A percentile compares a stretch with the other conserved stretches of the same genome.
phyloP scores from a whole-genome alignment of 2,797 vertebrate species.

The Sebastes jordani region DNA sequence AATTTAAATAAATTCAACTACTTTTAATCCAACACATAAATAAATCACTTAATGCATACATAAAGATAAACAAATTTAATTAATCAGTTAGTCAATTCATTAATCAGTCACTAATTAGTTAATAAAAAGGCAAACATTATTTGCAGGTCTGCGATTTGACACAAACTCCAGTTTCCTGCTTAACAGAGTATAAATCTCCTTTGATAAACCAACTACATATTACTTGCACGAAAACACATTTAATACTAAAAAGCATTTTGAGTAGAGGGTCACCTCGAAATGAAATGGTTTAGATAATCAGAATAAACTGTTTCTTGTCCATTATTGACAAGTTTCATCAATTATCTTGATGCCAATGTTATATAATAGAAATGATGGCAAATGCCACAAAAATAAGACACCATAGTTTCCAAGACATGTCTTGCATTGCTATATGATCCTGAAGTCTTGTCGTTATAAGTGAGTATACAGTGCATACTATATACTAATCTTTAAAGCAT shows the following conservation, averaged over 20 bases:
- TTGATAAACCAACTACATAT: neutral
- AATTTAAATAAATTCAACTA: neutral
- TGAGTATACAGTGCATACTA: too few relatives aligned
- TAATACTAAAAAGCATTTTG: neutral
- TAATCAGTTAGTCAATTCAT: too few relatives aligned
- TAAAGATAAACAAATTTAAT: neutral
- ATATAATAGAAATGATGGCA: neutral
- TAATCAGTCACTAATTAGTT: too few relatives aligned
- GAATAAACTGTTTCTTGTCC: neutral
- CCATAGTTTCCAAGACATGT: neutral
- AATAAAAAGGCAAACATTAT: too few relatives aligned
- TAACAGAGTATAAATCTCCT: neutral
- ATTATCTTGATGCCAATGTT: neutral
- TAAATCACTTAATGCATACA: neutral
- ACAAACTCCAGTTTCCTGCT: neutral
- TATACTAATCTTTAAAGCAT: neutral
- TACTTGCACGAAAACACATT: neutral
- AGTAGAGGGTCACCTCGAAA: neutral
- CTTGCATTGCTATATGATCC: neutral
- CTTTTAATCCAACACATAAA: neutral
- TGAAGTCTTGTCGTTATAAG: neutral
- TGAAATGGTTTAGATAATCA: neutral
- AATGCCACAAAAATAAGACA: neutral
- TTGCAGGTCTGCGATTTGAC: accelerated
- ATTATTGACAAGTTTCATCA: neutral